Evolutionary conservation across 2,888 invertebrate species (phyloP).

Genomic region (Lysandra coridon): DNA sequence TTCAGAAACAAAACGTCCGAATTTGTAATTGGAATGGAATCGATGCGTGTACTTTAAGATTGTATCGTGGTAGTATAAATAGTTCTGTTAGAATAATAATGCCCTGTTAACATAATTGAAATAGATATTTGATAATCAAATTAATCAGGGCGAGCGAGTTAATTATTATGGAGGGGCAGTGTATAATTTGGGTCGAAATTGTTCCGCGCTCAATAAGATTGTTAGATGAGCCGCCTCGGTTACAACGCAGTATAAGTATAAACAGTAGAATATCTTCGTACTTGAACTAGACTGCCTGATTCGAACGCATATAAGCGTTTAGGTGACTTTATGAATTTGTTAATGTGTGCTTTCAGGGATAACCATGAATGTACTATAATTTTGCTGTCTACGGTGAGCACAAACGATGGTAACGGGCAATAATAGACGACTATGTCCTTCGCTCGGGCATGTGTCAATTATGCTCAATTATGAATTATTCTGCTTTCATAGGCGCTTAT

Average conservation of each 20-base stretch:
- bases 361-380: no score
- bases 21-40: constrained; percentile 4
- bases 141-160: constrained; percentile 71
- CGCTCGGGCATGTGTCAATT: no score
- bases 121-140: constrained; percentile 74
- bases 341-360: no score
- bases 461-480: no score
- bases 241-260: not conserved
- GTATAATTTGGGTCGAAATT: constrained; percentile 77
- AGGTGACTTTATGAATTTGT: not conserved
- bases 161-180: constrained; percentile 70
- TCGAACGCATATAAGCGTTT: not conserved
- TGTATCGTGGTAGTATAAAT: constrained; percentile 52
- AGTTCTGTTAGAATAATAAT: constrained; percentile 62
- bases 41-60: constrained; percentile 31
- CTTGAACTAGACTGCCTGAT: not conserved
- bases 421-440: no score
- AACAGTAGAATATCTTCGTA: not conserved
- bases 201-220: constrained; percentile 70
- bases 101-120: constrained; percentile 69
- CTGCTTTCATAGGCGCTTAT: no score
- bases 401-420: no score
- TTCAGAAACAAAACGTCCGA: constrained; percentile 15
- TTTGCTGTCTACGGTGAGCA: no score
- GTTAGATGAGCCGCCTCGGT: constrained; percentile 54